These are phyloP conservation scores for Agapostemon virescens DNA, from an alignment of 2,888 invertebrate genomes.

Conservation along the genomic window DNA sequence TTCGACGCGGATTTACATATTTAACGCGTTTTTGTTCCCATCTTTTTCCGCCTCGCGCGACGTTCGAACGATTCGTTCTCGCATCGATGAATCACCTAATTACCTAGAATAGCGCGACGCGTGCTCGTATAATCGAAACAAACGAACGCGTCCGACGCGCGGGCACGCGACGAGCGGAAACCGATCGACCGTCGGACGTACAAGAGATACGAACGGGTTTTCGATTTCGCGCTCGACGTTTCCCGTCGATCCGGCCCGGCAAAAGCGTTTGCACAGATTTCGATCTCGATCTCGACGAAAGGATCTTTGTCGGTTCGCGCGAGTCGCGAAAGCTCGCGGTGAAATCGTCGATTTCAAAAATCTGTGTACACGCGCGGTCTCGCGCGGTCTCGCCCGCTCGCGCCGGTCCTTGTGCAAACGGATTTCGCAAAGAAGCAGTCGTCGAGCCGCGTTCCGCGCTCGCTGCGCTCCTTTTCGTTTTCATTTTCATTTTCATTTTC, in stretches of 20 bases:
- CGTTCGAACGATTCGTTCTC: not conserved
- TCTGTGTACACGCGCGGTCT: constrained; percentile 9
- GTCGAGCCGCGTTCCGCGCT: not conserved
- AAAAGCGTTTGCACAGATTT: not conserved
- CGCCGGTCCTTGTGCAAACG: not conserved
- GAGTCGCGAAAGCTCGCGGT: constrained; percentile 18
- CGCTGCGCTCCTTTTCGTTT: not conserved
- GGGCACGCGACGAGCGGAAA: not conserved
- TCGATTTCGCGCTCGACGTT: not conserved
- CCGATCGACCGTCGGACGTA: not conserved
- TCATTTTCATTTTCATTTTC: not conserved
- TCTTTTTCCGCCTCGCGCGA: not conserved
- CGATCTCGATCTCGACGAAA: not conserved
- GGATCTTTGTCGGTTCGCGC: not conserved
- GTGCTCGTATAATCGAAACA: not conserved
- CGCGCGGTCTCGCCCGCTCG: not conserved
- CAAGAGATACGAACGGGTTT: not conserved
- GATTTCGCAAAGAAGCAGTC: constrained; percentile 8
- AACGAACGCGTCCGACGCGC: not conserved
- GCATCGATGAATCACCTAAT: not conserved
- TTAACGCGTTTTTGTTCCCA: not conserved
- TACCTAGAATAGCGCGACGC: not conserved
- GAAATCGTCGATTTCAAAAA: constrained; percentile 32
- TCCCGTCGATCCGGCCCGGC: not conserved
- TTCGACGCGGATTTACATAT: not conserved